These are phyloP conservation scores for Brenthis daphne DNA, from an alignment of 2,888 invertebrate genomes.

Conservation along the genomic window DNA sequence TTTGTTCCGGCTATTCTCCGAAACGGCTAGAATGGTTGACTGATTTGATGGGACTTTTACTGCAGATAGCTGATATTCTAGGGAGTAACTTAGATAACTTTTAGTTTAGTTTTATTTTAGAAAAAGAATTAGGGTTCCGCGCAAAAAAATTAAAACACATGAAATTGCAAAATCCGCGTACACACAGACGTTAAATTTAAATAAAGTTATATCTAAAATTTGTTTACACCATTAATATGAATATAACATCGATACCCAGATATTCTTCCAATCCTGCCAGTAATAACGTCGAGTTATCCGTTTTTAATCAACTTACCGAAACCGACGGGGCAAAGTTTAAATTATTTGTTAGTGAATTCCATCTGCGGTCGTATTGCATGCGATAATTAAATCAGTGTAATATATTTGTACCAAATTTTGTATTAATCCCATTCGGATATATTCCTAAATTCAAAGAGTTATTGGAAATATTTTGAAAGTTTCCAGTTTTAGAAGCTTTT, in stretches of 20 bases:
- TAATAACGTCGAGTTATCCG: conserved; percentile 22
- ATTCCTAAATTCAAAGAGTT: conserved; percentile 10
- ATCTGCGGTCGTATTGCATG: conserved; percentile 24
- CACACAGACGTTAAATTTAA: too few relatives aligned
- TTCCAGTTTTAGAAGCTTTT: conserved; percentile 5
- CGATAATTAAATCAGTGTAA: conserved; percentile 26
- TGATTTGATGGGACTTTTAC: too few relatives aligned
- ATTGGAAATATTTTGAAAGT: conserved; percentile 20
- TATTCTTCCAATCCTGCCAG: conserved; percentile 8
- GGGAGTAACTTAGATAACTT: too few relatives aligned
- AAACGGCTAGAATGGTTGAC: too few relatives aligned
- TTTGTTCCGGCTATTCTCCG: too few relatives aligned
- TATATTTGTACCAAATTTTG: conserved; percentile 9
- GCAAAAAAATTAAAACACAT: too few relatives aligned
- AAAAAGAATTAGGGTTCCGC: too few relatives aligned
- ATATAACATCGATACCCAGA: conserved; percentile 9
- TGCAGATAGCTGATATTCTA: too few relatives aligned
- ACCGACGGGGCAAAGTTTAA: conserved; percentile 24
- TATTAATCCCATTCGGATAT: background rate
- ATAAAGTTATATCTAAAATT: background rate
- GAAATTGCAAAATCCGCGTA: too few relatives aligned
- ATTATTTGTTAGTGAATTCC: conserved; percentile 32
- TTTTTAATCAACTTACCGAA: conserved; percentile 30
- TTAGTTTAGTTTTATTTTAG: too few relatives aligned
- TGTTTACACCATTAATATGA: background rate